phyloP scores from a whole-genome alignment of 30 jellyfish, hydroid and myxozoan species.

The Clytia hemisphaerica region DNA sequence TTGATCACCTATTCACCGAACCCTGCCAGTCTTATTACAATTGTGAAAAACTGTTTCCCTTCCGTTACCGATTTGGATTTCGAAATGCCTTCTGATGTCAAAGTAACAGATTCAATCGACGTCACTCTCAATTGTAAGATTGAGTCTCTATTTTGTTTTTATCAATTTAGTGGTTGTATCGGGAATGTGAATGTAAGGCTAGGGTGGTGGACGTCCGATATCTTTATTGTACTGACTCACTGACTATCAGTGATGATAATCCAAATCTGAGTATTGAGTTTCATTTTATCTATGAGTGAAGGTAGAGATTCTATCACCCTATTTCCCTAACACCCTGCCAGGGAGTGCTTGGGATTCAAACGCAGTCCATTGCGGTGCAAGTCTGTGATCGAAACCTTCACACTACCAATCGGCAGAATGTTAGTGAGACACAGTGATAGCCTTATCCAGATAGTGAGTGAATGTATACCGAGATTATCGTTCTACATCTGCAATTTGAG shows the following conservation, averaged over 20 bases:
- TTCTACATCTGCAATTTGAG: no score
- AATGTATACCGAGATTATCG: no score
- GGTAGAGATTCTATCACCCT: no score
- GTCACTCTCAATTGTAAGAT: constrained; percentile 51
- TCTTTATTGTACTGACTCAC: not conserved
- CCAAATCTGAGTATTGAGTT: not conserved
- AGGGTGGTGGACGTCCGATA: not conserved
- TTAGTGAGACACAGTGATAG: no score
- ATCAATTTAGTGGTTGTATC: not conserved
- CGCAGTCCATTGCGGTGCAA: no score
- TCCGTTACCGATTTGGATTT: constrained; percentile 55
- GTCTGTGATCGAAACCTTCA: no score
- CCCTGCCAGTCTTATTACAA: constrained; percentile 56
- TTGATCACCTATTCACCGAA: constrained; percentile 46
- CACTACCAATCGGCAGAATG: no score
- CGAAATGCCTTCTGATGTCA: constrained; percentile 54
- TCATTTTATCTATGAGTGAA: not conserved
- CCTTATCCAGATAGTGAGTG: no score
- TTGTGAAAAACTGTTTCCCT: constrained; percentile 66
- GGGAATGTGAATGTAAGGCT: not conserved
- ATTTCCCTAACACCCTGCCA: no score
- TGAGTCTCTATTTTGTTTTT: not conserved
- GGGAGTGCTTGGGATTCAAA: no score
- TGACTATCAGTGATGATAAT: not conserved
- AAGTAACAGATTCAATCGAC: constrained; percentile 38